A percentile compares a stretch with the other conserved stretches of the same genome.
These are phyloP conservation scores for Tenthredo livida DNA, from an alignment of 2,888 invertebrate species.

Conservation along the genomic window DNA sequence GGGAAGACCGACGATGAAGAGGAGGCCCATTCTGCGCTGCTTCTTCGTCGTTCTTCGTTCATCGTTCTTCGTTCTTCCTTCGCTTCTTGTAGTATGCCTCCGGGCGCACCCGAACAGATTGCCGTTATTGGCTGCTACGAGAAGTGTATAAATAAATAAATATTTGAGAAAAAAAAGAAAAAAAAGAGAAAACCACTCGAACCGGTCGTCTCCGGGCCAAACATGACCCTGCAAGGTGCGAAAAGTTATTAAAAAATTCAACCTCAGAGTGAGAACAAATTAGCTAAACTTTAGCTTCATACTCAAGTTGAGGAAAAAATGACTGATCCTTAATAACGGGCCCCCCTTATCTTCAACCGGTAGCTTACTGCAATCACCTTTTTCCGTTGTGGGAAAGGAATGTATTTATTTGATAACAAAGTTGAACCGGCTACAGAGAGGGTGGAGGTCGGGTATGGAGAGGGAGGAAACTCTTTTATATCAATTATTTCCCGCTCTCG, in stretches of 20 bases:
- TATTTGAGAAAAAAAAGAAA: background rate
- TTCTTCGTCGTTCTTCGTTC: background rate
- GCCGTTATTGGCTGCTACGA: slow-evolving; percentile 32
- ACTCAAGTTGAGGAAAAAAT: background rate
- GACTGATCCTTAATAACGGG: background rate
- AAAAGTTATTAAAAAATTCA: background rate
- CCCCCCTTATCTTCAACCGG: background rate
- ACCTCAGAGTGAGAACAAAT: background rate
- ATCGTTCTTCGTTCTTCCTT: background rate
- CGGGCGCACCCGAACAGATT: slow-evolving; percentile 23
- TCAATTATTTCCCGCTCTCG: slow-evolving; percentile 51
- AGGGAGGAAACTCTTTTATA: slow-evolving; percentile 48
- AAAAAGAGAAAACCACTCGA: background rate
- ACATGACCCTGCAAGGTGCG: background rate
- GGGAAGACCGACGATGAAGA: background rate
- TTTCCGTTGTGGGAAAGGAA: background rate
- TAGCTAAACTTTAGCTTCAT: background rate
- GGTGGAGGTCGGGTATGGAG: background rate
- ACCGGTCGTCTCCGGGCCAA: background rate
- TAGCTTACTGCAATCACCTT: background rate
- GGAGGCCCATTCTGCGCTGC: slow-evolving; percentile 11
- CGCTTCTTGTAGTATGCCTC: slow-evolving; percentile 18
- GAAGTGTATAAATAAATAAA: slow-evolving; percentile 33
- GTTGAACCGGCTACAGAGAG: background rate
- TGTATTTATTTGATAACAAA: slow-evolving; percentile 33